Base-by-base conservation (phyloP, 2,113 vertebrate genomes). In the Trichechus manatus region DNA sequence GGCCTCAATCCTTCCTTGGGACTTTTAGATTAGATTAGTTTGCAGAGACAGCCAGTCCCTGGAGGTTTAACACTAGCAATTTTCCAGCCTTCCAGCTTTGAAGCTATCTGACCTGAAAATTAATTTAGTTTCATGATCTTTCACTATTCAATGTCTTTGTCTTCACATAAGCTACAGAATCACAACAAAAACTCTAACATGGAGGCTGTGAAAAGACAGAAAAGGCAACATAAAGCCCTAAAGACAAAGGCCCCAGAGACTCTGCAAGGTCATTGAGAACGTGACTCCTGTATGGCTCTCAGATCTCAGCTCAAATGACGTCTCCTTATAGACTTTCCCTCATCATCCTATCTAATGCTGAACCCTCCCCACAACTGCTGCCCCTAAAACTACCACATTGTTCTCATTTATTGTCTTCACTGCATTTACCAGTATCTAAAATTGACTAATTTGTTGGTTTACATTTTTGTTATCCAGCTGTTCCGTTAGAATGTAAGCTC, bases 361-460 rank as follows among this genome's bases (percentile, higher is more conserved):
- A 50, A 10, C 42, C 53, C 5, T 29, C 42, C 63, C 20, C 31
- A 20, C 29, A 33, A 77, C 19, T 15, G 59, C 39, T 11, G 68
- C n/a, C 83, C 63, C 33, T 14, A 59, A 79, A 79, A 4, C 5
- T 19, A 13, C 77, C 64, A 44, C 33, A 42, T 5, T 2, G 4
- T 4, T 59, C 75, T 4, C 3, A 9, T 42, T 77, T 47, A 23
- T 44, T 17, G 23, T 33, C 63, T 19, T 42, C 63, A 53, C 8
- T 72, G 47, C 39, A 20, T 47, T 64, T 47, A 17, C 6, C 29
- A 17, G 1, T 15, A 59, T 7, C 31, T 33, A n/a, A 39, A 59
- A 56, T 9, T 1, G 0, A 5, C 4, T 22, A 36, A 6, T 0
- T 63, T 44, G 22, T 6, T 23, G 22, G 74, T 31, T 70, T 2